These are phyloP conservation scores for Colletes collaris DNA, from an alignment of 2,888 invertebrate genomes.

Conservation along the genomic window DNA sequence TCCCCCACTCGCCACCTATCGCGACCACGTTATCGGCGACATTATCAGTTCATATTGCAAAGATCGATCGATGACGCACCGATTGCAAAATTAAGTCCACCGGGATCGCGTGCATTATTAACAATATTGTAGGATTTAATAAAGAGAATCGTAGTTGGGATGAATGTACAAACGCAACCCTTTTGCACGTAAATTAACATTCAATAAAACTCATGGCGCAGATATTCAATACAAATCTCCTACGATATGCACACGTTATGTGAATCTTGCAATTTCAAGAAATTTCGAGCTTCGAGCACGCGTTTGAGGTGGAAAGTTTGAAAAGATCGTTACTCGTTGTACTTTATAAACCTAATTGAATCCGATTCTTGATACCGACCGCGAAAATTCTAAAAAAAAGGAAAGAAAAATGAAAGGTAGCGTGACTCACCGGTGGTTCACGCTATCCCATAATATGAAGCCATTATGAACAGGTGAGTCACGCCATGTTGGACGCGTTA, in stretches of 20 bases:
- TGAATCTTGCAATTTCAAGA: too few species aligned
- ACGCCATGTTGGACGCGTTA: constrained; percentile 12
- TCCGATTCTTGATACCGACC: constrained; percentile 1
- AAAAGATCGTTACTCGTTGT: constrained; percentile 5
- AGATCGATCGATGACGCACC: constrained; percentile 41
- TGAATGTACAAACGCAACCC: too few species aligned
- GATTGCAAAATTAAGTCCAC: constrained; percentile 49
- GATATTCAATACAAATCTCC: too few species aligned
- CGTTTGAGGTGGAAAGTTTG: not conserved
- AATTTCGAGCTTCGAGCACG: too few species aligned
- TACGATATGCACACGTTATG: too few species aligned
- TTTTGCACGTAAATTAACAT: too few species aligned
- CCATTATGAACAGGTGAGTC: constrained; percentile 34
- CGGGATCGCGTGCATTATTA: constrained; percentile 30
- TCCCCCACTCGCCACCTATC: constrained; percentile 13
- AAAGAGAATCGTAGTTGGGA: too few species aligned
- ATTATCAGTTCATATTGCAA: constrained; percentile 49
- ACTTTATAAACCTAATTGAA: constrained; percentile 16
- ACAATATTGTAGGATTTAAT: constrained; percentile 18
- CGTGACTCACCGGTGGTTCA: constrained; percentile 29
- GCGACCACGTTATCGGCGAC: constrained; percentile 42
- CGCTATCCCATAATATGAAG: constrained; percentile 32
- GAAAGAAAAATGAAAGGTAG: not conserved
- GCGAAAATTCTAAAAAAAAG: constrained; percentile 5
- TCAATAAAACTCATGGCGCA: too few species aligned